phyloP scores from a whole-genome alignment of 1,140 invertebrate genomes.

The Lineus longissimus region DNA sequence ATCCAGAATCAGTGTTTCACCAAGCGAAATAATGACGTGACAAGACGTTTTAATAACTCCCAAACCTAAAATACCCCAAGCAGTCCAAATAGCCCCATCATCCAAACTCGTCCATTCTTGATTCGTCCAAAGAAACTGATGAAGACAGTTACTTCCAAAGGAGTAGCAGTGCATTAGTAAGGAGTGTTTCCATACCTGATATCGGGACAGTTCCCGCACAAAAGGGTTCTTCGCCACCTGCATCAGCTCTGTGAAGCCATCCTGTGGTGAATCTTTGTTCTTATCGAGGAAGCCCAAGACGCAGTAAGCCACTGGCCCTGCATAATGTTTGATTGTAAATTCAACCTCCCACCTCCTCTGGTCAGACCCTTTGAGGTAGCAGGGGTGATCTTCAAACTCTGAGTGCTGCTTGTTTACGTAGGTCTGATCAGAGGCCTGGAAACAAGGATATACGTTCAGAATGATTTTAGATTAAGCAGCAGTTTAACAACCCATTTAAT shows the following conservation, averaged over 20 bases:
- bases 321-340: constrained; percentile 97
- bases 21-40: too few species aligned
- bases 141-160: too few species aligned
- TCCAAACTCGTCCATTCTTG: too few species aligned
- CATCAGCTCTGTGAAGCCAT: constrained; percentile 91
- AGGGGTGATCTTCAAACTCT: constrained; percentile 80
- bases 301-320: constrained; percentile 94
- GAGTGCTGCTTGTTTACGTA: constrained; percentile 85
- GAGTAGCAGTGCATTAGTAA: too few species aligned
- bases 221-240: constrained; percentile 80
- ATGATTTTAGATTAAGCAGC: constrained; percentile 87
- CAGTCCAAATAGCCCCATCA: too few species aligned
- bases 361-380: constrained; percentile 70
- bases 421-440: constrained; percentile 78
- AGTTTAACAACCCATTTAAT: constrained; percentile 90
- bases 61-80: too few species aligned
- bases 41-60: too few species aligned
- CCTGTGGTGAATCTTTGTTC: constrained; percentile 98
- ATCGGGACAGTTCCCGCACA: constrained; percentile 80
- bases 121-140: too few species aligned
- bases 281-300: constrained; percentile 97
- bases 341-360: constrained; percentile 72
- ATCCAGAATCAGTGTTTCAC: too few species aligned
- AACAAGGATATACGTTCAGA: constrained; percentile 92
- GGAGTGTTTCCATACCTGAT: too few species aligned